Conservation (phyloP, 23 tunicate genomes). For the Phallusia fumigata region DNA sequence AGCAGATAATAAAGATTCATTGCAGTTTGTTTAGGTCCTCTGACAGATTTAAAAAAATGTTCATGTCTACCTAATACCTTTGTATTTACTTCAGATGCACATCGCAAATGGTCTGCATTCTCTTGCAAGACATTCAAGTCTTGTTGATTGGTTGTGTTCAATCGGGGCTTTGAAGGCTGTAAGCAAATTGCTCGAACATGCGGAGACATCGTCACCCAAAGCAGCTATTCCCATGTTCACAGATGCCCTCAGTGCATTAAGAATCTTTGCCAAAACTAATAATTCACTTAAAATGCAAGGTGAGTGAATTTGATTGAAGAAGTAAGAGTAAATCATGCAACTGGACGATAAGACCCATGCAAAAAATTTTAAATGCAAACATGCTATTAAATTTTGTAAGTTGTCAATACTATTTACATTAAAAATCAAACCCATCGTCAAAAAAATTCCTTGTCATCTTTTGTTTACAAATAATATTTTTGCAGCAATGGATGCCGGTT, state of each 20-base stretch:
- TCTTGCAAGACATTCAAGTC: constrained; percentile 46
- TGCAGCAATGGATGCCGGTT: constrained; percentile 53
- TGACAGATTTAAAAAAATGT: no score
- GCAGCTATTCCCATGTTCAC: not conserved
- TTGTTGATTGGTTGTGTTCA: constrained; percentile 54
- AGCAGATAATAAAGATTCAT: no score
- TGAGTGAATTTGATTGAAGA: constrained; percentile 1
- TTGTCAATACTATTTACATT: no score
- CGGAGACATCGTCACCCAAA: not conserved
- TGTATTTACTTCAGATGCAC: constrained; percentile 30
- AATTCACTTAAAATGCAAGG: constrained; percentile 63
- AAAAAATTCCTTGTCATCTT: not conserved
- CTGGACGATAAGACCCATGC: no score
- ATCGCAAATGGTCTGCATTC: constrained; percentile 68
- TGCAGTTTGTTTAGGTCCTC: no score
- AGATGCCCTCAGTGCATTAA: constrained; percentile 56
- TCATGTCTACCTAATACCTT: not conserved
- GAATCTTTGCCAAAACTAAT: constrained; percentile 66
- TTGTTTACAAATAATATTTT: not conserved
- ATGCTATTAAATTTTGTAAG: no score
- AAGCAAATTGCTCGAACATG: constrained; percentile 27
- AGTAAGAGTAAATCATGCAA: no score
- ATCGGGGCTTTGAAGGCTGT: constrained; percentile 61
- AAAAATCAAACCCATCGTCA: no score
- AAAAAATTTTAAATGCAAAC: no score